Base-by-base conservation (phyloP, 2,888 invertebrate species). In the Ochropleura leucogaster region DNA sequence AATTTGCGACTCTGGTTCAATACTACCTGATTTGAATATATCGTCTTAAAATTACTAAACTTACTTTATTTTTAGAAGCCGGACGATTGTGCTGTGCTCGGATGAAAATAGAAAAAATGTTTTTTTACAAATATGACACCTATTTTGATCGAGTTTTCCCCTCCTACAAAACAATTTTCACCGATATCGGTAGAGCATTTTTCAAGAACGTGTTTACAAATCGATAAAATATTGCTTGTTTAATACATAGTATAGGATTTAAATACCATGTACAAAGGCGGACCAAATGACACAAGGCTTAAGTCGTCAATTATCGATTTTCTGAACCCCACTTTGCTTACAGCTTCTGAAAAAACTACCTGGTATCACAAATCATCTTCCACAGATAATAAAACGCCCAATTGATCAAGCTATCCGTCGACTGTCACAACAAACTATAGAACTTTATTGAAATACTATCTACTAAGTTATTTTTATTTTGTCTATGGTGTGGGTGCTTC, bases 381-480 rank as follows among this genome's bases (percentile, higher is more conserved):
- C 46, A 18, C 47, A 20, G 42, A n/a, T 64, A 63, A 44, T 51
- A 57, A 63, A 68, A 30, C 51, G 20, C 8, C n/a, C 68, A 69
- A 82, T 87, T 77, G 77, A 84, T 85, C 83, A 84, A 77, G 83
- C 75, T 87, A 65, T 67, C 68, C 62, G 74, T 79, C 76, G 70
- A 40, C 51, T 69, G 60, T 51, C 70, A 63, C 72, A 75, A 73
- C 67, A 51, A 53, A 63, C 20, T 30, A 59, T 64, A 60, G 7
- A n/a, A 69, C 71, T 82, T 82, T 83, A 87, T 83, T 80, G 76
- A 77, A 70, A 74, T 59, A 78, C 64, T 65, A 20, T n/a, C 62
- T 44, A 81, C 73, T 72, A 74, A 80, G 60, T 80, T 74, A 74
- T 82, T 76, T 83, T 74, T 72, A 70, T 74, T 72, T 70, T 51